Conservation (phyloP, 2,888 invertebrate genomes). For the Troides helena region DNA sequence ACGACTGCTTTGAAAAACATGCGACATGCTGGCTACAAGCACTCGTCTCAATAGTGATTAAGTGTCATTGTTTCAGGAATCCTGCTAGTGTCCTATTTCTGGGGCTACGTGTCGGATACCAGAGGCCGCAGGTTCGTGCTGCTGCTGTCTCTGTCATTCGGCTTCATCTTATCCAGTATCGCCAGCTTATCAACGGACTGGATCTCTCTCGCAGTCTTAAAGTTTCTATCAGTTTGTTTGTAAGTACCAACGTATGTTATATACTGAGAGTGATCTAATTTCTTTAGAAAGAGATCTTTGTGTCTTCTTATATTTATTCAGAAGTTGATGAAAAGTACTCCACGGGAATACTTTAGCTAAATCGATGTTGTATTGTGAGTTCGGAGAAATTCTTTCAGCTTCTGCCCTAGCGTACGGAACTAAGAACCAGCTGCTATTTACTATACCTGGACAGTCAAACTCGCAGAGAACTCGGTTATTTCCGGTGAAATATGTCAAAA, state of each 20-base stretch:
- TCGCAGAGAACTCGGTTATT: too few species aligned
- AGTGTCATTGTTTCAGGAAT: conserved; percentile 52
- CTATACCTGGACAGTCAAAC: too few species aligned
- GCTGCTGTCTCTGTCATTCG: conserved; percentile 57
- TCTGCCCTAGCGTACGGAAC: too few species aligned
- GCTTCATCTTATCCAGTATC: conserved; percentile 62
- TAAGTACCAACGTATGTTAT: conserved; percentile 46
- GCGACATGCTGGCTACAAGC: neutral
- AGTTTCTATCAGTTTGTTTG: conserved; percentile 71
- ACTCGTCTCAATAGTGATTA: neutral
- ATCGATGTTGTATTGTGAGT: too few species aligned
- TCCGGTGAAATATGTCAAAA: too few species aligned
- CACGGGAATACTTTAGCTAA: too few species aligned
- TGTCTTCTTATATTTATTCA: too few species aligned
- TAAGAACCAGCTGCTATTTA: too few species aligned
- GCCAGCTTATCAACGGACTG: conserved; percentile 67
- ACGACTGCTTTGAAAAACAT: neutral
- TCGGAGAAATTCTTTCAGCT: too few species aligned
- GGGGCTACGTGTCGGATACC: conserved; percentile 73
- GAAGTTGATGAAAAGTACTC: too few species aligned
- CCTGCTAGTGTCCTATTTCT: conserved; percentile 65
- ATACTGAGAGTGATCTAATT: too few species aligned
- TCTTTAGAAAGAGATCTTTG: too few species aligned
- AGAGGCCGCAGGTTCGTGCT: conserved; percentile 61
- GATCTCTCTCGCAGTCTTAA: conserved; percentile 61